Percentiles rank a stretch among this genome's conserved stretches.
Conservation (phyloP, 2,113 vertebrate species). For the Sander vitreus region DNA sequence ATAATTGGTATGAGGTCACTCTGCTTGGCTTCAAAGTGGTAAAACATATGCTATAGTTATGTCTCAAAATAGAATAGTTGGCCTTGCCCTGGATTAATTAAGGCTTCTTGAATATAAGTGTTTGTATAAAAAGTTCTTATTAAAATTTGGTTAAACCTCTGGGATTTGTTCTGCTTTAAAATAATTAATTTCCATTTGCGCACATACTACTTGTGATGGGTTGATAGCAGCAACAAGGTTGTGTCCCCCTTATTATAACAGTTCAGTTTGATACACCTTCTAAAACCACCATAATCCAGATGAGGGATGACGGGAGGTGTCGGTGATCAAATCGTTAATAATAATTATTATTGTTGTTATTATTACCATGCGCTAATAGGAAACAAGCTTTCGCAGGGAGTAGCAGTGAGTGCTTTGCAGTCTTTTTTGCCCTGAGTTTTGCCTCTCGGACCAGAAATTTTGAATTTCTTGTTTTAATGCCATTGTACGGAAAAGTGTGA, state of each 20-base stretch:
- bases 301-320: not conserved
- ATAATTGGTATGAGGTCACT: not conserved
- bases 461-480: no score
- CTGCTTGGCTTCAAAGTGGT: constrained; percentile 7
- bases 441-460: not conserved
- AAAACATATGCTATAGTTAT: constrained; percentile 22
- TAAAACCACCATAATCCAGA: not conserved
- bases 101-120: constrained; percentile 6
- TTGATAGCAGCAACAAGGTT: not conserved
- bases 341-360: not conserved
- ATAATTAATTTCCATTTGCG: not conserved
- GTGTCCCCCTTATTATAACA: not conserved
- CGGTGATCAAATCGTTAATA: not conserved
- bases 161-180: not conserved
- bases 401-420: not conserved
- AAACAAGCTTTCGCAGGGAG: not conserved
- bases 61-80: constrained; percentile 18
- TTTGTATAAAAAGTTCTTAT: not conserved
- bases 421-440: not conserved
- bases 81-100: constrained; percentile 17
- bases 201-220: not conserved
- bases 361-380: not conserved
- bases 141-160: not conserved
- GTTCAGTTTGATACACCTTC: no score
- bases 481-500: no score